Evolutionary conservation across 2,113 vertebrate genomes (phyloP), one percentile per base, ranked within the genome.

Genomic region (Capra hircus): DNA sequence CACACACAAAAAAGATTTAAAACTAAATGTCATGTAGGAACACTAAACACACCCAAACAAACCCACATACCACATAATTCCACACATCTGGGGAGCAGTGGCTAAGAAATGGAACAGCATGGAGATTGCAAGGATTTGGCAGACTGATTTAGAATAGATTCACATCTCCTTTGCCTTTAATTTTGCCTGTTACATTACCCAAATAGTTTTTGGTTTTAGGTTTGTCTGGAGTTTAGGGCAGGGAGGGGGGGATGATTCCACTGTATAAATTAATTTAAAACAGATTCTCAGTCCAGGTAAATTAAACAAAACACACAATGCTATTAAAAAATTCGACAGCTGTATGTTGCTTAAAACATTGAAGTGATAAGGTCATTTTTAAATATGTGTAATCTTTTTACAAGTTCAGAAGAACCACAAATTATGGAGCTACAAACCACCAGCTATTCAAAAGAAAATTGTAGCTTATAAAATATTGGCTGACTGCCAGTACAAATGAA

Each of bases 391-490:
- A 97, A 96, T 98, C 93, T 96, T 97, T 97, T 95, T 94, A 98
- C 97, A 98, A 97, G 97, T 97, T 97, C 98, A 98, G 92, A 98
- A 97, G 85, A 98, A 97, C 97, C 97, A 97, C 97, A 97, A 98
- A 98, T 98, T 98, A 98, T 91, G 96, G 94, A 95, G 95, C 78
- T 98, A 96, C 96, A 98, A 98, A 97, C 96, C 97, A 98, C 93
- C 30, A 96, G 88, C 95, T 97, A 96, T 90, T 97, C 97, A 98
- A 97, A 96, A 60, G 98, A 98, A 97, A 98, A 97, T 94, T 97
- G 96, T 88, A 98, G 97, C 96, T 98, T 98, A 98, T 98, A 96
- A 98, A 98, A 97, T 94, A 96, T 3, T 96, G 97, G 97, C 96
- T 94, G 80, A 90, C 92, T 96, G 96, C 97, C 96, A 97, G 67